Evolutionary conservation across 2,888 invertebrate species (phyloP), one percentile per base, ranked within the genome.

Genomic region (Diogma glabrata): DNA sequence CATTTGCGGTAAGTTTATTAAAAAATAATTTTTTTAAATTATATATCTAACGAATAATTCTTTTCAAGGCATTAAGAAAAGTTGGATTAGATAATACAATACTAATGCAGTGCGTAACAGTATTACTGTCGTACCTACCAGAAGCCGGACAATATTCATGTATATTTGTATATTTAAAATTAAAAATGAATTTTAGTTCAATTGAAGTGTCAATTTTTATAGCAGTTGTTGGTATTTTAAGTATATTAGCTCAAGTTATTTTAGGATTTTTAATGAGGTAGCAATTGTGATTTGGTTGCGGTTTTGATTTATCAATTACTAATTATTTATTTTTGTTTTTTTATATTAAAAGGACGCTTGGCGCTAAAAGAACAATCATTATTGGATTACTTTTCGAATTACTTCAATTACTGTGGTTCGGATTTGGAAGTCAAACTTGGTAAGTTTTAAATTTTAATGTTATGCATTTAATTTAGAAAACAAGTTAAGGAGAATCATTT

Each of bases 121-220:
- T 99, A 63, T 92, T 99, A 70, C 78, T 99, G 52, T 96, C 96
- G 19, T 99, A 99, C 73, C 76, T 99, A 60, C 97, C 99, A 3
- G 99, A 99, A 73, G 90, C 90, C 36, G 97, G 97, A 59, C 95
- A 99, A 75, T 99, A 99, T 74, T 97, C 97, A 53, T 97, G 97
- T 74, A 96, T 99, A 75, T 99, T 99, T 75, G 97, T 99, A 63
- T 99, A 99, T 73, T 79, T 99, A 59, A 92, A 92, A 74, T 77
- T 97, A 67, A 93, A 93, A 63, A 94, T 99, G 87, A 92, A 91
- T 59, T 99, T 99, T 74, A 87, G 85, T 60, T 87, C 86, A 54
- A 84, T 91, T 64, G 89, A 92, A 78, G 96, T 99, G 61, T 95
- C 97, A 52, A 84, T 94, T 60, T 99, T 95, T 71, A 97, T 99